Conservation (phyloP, 1,140 invertebrate species). For the Homarus americanus region DNA sequence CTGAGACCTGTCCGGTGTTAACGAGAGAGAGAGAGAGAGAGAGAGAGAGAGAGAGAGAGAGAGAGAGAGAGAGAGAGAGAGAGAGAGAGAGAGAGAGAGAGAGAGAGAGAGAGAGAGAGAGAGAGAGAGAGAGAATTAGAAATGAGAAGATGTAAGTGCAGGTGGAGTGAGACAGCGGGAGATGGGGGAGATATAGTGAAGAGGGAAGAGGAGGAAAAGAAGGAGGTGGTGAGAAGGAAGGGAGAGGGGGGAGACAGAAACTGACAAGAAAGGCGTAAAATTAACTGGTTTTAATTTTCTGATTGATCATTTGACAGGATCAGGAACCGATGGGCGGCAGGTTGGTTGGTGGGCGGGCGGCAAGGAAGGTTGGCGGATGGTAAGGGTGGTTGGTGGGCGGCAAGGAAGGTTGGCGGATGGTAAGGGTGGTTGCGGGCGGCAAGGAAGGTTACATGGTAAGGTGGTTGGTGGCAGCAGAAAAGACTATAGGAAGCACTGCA, state of each 20-base stretch:
- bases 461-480: background rate
- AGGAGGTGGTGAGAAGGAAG: background rate
- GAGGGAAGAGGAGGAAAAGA: background rate
- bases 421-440: too few relatives aligned
- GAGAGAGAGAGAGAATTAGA: conserved; percentile 36
- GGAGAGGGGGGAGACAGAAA: background rate
- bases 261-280: background rate
- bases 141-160: background rate
- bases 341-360: background rate
- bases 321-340: background rate
- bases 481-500: background rate
- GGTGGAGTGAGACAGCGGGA: background rate
- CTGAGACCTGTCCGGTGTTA: background rate
- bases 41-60: background rate
- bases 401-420: too few relatives aligned
- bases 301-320: background rate
- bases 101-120: conserved; percentile 34
- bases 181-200: background rate
- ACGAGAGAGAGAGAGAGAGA: background rate
- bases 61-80: background rate
- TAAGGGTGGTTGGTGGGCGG: too few relatives aligned
- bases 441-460: too few relatives aligned
- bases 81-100: background rate
- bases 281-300: too few relatives aligned
- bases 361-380: background rate